Percentiles rank a stretch among this genome's conserved stretches.
Evolutionary conservation across 2,888 invertebrate species (phyloP).

Genomic region (Ferdinandea cuprea): DNA sequence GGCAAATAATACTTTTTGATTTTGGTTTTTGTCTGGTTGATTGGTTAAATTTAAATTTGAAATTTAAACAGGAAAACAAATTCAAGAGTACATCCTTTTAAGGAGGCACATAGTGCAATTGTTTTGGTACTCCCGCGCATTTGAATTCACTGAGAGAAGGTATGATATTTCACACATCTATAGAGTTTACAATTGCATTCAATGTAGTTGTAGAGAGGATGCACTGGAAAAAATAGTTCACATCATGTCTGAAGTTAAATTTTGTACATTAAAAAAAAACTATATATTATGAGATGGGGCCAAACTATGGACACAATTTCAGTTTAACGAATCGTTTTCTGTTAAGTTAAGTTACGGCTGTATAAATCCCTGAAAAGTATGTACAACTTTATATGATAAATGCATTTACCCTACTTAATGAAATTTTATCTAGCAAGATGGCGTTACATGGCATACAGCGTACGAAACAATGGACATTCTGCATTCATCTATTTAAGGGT

Average conservation of each 20-base stretch:
- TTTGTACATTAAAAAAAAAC: too few relatives aligned
- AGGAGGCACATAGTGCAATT: background rate
- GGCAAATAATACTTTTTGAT: background rate
- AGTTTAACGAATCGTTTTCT: too few relatives aligned
- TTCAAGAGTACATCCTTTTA: background rate
- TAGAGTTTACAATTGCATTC: conserved; percentile 26
- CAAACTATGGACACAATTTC: too few relatives aligned
- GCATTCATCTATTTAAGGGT: too few relatives aligned
- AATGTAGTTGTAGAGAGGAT: conserved; percentile 51
- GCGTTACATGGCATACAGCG: too few relatives aligned
- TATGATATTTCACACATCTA: conserved; percentile 32
- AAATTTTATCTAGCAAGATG: too few relatives aligned
- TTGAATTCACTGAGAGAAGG: conserved; percentile 44
- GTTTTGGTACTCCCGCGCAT: conserved; percentile 54
- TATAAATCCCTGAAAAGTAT: too few relatives aligned
- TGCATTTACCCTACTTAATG: too few relatives aligned
- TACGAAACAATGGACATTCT: too few relatives aligned
- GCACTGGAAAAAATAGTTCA: conserved; percentile 60
- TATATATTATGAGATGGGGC: too few relatives aligned
- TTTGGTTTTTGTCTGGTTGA: background rate
- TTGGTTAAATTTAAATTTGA: conserved; percentile 1
- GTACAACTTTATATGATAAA: too few relatives aligned
- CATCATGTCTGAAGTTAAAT: background rate
- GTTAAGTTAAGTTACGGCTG: too few relatives aligned
- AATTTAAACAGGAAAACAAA: background rate